Base-by-base conservation (phyloP, 1,140 invertebrate species). In the Melanaphis sacchari region DNA sequence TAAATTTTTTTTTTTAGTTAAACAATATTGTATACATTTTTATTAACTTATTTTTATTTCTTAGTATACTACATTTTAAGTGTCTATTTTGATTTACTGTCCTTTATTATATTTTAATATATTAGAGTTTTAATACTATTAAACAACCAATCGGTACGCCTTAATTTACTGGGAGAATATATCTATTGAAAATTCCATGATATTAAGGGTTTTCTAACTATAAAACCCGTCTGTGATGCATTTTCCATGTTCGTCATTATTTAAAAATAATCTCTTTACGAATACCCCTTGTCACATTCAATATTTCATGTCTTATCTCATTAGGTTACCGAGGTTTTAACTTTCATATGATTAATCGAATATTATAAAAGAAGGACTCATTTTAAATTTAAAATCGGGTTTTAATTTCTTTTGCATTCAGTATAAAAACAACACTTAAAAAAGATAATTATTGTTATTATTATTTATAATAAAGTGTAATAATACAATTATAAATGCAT, bases 231-330 rank as follows among this genome's bases (percentile, higher is more conserved):
- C 87, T n/a, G 46, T 52, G 43, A 88, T 88, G 43, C 43, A 24
- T 88, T 88, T 88, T 88, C 43, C 43, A 49, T 88, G 87, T 88
- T 88, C 87, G 21, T 49, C n/a, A 2, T 88, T 88, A 88, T 88
- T 46, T 36, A 88, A 49, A 88, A 88, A 52, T 88, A 36, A 52
- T 49, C 43, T 49, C 43, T 88, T 88, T 49, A 88, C n/a, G 43
- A 49, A 52, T 52, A 11, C 87, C 46, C 46, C 43, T 36, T 88
- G 87, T 88, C 87, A 88, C 21, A 2, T 88, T n/a, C 46, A 46
- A 88, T 88, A 88, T 52, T 36, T 88, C 46, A 88, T 38, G 43
- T 88, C 43, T 88, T 88, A 88, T 88, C 87, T 49, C 87, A 46
- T 88, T 88, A 49, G 49, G 87, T 88, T 49, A 49, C 43, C 21